Evolutionary conservation across 2,797 vertebrate species (phyloP).

Genomic region (Phataginus tetradactyla): DNA sequence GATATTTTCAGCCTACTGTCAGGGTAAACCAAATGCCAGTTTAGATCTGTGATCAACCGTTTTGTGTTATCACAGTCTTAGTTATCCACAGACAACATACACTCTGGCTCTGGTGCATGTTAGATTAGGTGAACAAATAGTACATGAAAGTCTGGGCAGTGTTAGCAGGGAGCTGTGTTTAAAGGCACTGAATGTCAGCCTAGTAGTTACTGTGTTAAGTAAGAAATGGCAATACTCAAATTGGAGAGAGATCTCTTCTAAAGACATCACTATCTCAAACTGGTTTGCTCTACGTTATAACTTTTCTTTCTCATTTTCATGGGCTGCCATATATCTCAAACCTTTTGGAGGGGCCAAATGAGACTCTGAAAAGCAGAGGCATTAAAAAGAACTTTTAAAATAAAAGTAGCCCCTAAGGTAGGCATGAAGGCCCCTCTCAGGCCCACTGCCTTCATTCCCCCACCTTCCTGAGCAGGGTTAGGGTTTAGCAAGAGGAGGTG

Average conservation of each 20-base stretch:
- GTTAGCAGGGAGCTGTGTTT: constrained; percentile 82
- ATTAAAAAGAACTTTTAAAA: constrained; percentile 84
- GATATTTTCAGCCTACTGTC: constrained; percentile 82
- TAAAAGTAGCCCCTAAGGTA: constrained; percentile 72
- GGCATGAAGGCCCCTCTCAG: constrained; percentile 62
- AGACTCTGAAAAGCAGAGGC: constrained; percentile 75
- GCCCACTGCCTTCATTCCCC: constrained; percentile 63
- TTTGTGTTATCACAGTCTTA: constrained; percentile 81
- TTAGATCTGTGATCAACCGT: constrained; percentile 86
- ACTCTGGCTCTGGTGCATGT: constrained; percentile 83
- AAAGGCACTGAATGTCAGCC: constrained; percentile 77
- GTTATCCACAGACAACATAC: constrained; percentile 80
- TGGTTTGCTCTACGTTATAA: constrained; percentile 84
- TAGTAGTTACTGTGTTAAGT: constrained; percentile 84
- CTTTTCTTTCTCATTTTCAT: constrained; percentile 86
- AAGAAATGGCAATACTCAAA: constrained; percentile 81
- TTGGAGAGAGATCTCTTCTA: constrained; percentile 83
- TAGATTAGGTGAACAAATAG: constrained; percentile 85
- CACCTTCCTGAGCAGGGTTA: neutral
- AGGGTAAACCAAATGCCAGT: constrained; percentile 85
- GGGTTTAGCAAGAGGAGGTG: neutral
- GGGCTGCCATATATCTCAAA: constrained; percentile 81
- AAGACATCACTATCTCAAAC: constrained; percentile 86
- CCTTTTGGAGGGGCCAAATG: constrained; percentile 76
- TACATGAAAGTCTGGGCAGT: constrained; percentile 78